A percentile compares a stretch with the other conserved stretches of the same genome.
These are phyloP conservation scores for Vipera ursinii DNA, from an alignment of 2,797 vertebrate genomes.

Conservation along the genomic window DNA sequence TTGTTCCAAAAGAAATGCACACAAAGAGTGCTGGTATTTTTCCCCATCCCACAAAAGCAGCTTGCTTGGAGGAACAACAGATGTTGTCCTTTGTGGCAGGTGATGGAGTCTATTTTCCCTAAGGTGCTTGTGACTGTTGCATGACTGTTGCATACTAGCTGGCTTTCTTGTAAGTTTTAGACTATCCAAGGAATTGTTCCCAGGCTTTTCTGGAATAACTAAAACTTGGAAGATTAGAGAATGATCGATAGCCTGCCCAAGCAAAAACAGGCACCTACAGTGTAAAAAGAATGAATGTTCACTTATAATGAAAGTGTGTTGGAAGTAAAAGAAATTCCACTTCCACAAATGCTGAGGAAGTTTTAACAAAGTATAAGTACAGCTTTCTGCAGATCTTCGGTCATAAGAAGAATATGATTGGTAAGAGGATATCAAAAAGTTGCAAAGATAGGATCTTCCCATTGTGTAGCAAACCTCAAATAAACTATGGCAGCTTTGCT, in stretches of 20 bases:
- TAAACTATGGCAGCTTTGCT: background rate
- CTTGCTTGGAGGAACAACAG: background rate
- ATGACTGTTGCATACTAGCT: background rate
- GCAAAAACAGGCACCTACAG: background rate
- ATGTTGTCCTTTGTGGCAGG: background rate
- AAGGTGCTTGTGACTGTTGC: background rate
- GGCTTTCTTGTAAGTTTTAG: background rate
- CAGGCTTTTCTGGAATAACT: background rate
- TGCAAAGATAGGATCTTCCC: background rate
- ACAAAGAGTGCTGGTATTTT: background rate
- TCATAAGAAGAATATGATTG: background rate
- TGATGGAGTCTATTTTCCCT: background rate
- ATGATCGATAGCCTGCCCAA: background rate
- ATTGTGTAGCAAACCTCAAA: background rate
- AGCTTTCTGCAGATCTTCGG: background rate
- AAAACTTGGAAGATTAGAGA: background rate
- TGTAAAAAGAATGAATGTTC: background rate
- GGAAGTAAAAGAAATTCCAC: background rate
- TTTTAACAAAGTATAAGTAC: background rate
- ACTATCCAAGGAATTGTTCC: background rate
- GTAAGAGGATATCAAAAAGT: background rate
- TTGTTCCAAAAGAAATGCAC: background rate
- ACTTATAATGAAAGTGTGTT: background rate
- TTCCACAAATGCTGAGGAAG: background rate
- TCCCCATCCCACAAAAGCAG: background rate